These are phyloP conservation scores for Callyntrura sp. DNA, from an alignment of 2,888 invertebrate species.

Conservation along the genomic window DNA sequence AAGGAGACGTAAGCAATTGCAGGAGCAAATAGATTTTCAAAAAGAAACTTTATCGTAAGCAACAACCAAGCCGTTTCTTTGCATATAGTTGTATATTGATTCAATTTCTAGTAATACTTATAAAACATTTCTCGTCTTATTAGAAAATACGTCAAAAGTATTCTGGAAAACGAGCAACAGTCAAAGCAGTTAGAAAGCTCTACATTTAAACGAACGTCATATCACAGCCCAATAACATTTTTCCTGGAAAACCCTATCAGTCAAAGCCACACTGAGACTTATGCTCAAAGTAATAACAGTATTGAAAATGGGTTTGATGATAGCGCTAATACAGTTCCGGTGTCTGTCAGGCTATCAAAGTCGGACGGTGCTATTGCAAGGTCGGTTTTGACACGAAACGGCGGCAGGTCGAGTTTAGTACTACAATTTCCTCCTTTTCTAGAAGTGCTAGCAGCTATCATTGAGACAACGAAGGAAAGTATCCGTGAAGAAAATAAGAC, in stretches of 20 bases:
- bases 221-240: neutral
- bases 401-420: constrained; percentile 19
- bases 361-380: neutral
- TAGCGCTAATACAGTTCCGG: neutral
- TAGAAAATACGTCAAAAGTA: neutral
- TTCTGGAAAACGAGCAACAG: neutral
- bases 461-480: neutral
- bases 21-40: constrained; percentile 44
- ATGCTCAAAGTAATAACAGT: neutral
- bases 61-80: too few species aligned
- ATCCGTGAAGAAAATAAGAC: neutral
- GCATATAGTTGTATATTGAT: too few species aligned
- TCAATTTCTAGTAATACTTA: neutral
- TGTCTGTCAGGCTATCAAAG: neutral
- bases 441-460: constrained; percentile 1
- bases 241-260: neutral
- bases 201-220: neutral
- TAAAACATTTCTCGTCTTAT: neutral
- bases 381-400: neutral
- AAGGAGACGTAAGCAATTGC: constrained; percentile 32
- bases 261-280: neutral
- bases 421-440: constrained; percentile 42
- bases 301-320: neutral
- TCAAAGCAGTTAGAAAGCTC: neutral
- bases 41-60: constrained; percentile 55